Evolutionary conservation across 2,113 vertebrate genomes (phyloP), one percentile per base, ranked within the genome.

Genomic region (Morone saxatilis): DNA sequence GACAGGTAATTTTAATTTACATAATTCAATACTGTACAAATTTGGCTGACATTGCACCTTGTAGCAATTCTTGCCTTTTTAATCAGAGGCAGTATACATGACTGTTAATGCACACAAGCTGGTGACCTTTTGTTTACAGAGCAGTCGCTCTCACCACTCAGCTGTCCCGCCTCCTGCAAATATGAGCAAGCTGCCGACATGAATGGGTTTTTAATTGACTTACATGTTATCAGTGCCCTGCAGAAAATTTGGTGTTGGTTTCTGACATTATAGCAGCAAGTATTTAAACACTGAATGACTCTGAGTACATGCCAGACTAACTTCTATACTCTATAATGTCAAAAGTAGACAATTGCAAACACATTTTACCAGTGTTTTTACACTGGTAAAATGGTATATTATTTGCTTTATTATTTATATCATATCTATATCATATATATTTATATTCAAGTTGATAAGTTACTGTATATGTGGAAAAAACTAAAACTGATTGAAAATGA

Each of bases 121-220:
- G 54, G 69, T 90, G 89, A 93, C 90, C 89, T 93, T 91, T 89
- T 78, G 71, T 86, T 88, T 81, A 73, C 82, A 4, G 60, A 76
- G 83, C 74, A n/a, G 66, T 74, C 65, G 48, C 77, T 81, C 75
- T 78, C 50, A 0, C 59, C 7, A 1, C 74, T 81, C 76, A 76
- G 80, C 84, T 72, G 87, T 81, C 72, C 69, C 2, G 76, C 61
- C 54, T 56, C 14, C 73, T 79, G 83, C 78, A 65, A 90, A 69
- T 61, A 54, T 22, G 76, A 85, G 81, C 65, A 16, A 79, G 79
- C 80, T 16, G 71, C 71, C 53, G 54, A 63, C 72, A 69, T 56
- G 70, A 91, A 84, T 40, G 74, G 56, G 11, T 78, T 89, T 86
- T 80, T 89, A 87, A 93, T 93, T 82, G 86, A 86, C 86, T 84